These are phyloP conservation scores for Aporophyla lueneburgensis DNA, from an alignment of 2,888 invertebrate species.

Conservation along the genomic window DNA sequence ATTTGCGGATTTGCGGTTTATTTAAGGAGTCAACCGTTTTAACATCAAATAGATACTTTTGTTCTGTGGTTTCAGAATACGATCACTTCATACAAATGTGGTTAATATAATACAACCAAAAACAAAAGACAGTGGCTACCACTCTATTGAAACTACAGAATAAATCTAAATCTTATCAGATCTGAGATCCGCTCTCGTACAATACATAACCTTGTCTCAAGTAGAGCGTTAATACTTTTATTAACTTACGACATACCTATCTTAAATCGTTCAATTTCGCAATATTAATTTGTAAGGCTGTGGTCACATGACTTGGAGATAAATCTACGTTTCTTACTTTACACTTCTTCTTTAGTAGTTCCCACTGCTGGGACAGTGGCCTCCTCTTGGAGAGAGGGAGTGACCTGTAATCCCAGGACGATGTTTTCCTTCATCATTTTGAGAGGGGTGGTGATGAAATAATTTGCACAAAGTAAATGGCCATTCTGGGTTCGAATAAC, in stretches of 20 bases:
- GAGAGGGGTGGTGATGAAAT: too few relatives aligned
- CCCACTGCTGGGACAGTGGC: too few relatives aligned
- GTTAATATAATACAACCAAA: neutral
- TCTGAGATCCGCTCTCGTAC: constrained; percentile 52
- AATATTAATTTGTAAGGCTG: constrained; percentile 37
- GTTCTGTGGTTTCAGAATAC: neutral
- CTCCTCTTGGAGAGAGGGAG: too few relatives aligned
- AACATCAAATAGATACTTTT: neutral
- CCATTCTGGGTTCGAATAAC: too few relatives aligned
- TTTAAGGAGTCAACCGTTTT: neutral
- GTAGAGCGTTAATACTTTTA: constrained; percentile 68
- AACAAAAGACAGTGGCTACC: constrained; percentile 4
- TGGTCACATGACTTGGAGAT: neutral
- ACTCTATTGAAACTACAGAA: constrained; percentile 16
- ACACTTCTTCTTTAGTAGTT: too few relatives aligned
- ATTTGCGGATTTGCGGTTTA: neutral
- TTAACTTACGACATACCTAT: constrained; percentile 58
- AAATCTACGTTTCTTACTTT: neutral
- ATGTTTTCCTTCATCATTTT: too few relatives aligned
- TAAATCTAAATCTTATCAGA: constrained; percentile 34
- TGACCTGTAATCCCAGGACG: too few relatives aligned
- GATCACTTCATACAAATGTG: neutral
- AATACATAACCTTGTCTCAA: constrained; percentile 68
- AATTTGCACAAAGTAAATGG: too few relatives aligned
- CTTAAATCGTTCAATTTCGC: constrained; percentile 60